phyloP scores from a whole-genome alignment of 1,140 invertebrate genomes.

The Cardiocondyla obscurior region DNA sequence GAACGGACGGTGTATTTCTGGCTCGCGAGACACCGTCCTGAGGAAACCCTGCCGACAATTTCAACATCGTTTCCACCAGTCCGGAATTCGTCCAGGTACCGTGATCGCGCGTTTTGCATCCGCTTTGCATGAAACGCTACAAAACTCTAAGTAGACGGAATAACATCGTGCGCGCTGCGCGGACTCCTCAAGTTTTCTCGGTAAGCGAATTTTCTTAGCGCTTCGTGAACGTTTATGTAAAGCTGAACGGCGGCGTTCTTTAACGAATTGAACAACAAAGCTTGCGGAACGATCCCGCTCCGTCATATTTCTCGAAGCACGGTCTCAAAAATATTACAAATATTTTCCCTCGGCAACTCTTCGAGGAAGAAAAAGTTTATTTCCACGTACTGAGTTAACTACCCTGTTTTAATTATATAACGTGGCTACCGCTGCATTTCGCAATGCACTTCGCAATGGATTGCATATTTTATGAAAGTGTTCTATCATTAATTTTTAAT shows the following conservation, averaged over 20 bases:
- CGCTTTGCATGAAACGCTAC: conserved; percentile 22
- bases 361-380: neutral
- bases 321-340: neutral
- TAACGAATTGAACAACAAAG: conserved; percentile 15
- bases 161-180: conserved; percentile 26
- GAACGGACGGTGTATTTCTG: conserved; percentile 66
- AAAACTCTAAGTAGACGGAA: conserved; percentile 50
- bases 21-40: conserved; percentile 52
- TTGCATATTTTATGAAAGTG: neutral
- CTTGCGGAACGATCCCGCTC: neutral
- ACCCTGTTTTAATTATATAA: neutral
- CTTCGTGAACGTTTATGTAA: neutral
- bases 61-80: neutral
- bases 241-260: neutral
- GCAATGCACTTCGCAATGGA: neutral
- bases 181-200: neutral
- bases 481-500: neutral
- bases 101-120: conserved; percentile 3
- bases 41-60: conserved; percentile 49
- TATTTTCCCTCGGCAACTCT: neutral
- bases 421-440: neutral
- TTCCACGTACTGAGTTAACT: neutral
- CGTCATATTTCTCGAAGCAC: neutral
- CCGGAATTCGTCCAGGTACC: conserved; percentile 45
- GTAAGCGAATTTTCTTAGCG: neutral